Evolutionary conservation across 2,113 vertebrate genomes (phyloP), one percentile per base, ranked within the genome.

Genomic region (Ciconia maguari): DNA sequence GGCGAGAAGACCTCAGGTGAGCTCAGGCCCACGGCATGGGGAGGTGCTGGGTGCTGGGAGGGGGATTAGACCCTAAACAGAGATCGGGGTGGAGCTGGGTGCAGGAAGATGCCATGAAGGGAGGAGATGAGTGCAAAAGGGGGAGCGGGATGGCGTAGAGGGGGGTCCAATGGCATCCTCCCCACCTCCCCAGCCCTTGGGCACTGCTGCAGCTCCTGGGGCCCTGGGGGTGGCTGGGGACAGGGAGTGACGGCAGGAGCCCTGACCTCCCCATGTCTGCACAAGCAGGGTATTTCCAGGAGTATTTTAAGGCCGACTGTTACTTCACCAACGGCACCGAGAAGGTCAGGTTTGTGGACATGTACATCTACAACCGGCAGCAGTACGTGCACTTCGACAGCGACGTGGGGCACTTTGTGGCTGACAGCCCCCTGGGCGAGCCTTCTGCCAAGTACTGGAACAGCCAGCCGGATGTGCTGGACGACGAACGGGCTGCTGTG

Each of bases 401-500:
- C 9, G 55, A 70, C 1, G 7, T 70, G 65, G 85, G 65, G 48
- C 2, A 0, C 14, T 61, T 0, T 1, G 26, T 61, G 64, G 55
- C 38, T 0, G 64, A 87, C 65, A 38, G 0, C 7, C 13, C 11
- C 11, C 7, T 20, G 76, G 86, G 66, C 1, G 14, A 29, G n/a
- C 8, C 14, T 2, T 0, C 0, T 2, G 74, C 32, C 32, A 6
- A 26, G 11, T 2, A 9, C 13, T 87, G 4, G 3, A 87, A 87
- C 54, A 52, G 36, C 44, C 25, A 32, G 10, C 3, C 62, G 0
- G 84, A n/a, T 1, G 0, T 6, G 0, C 30, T 87, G 46, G 74
- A 66, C 26, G 0, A 2, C 0, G 0, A 0, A 0, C 42, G 0
- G 64, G 5, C 10, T 42, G 2, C 0, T 0, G 25, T 60, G 9